Base-by-base conservation (phyloP, 2,888 invertebrate species). In the Ischnura elegans region DNA sequence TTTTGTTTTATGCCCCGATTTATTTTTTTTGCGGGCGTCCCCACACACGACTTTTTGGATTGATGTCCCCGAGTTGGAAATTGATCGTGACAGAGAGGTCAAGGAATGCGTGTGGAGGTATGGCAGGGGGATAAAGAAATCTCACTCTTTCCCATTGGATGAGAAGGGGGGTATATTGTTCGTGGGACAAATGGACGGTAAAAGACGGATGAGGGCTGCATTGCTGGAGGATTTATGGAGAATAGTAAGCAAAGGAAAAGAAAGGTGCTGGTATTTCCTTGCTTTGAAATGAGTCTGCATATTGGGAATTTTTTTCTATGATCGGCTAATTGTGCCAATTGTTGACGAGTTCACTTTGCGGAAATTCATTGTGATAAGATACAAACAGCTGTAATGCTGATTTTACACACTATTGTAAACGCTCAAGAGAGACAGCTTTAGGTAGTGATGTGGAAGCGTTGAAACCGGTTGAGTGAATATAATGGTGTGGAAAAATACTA, bases 91-190 rank as follows among this genome's bases (percentile, higher is more conserved):
- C 36, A 36, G 76, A 76, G 76, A 36, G 76, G 76, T 76, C 10
- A 29, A 76, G 76, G 76, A 76, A 76, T 76, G 76, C 76, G 29
- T 76, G 29, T 36, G 36, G 76, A 76, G 36, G 76, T 61, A 61
- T 25, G 61, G 25, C 51, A 51, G 13, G 51, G 61, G n/a, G n/a
- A n/a, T n/a, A 61, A 51, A 76, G 36, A 36, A 36, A 5, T 2
- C 36, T 76, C 10, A 13, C 76, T 76, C 19, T 76, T 13, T 51
- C 76, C 76, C 36, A 76, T 0, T 10, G 51, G 47, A n/a, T n/a
- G n/a, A n/a, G 76, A 76, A 76, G n/a, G 61, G 76, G 76, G 16
- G 8, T n/a, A 36, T 29, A 21, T 76, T 76, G 76, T 6, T 36
- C 25, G 29, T 8, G 36, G 76, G 76, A 76, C 36, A 76, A 76